Conservation (phyloP, 2,888 invertebrate species). For the Drosophila dives region DNA sequence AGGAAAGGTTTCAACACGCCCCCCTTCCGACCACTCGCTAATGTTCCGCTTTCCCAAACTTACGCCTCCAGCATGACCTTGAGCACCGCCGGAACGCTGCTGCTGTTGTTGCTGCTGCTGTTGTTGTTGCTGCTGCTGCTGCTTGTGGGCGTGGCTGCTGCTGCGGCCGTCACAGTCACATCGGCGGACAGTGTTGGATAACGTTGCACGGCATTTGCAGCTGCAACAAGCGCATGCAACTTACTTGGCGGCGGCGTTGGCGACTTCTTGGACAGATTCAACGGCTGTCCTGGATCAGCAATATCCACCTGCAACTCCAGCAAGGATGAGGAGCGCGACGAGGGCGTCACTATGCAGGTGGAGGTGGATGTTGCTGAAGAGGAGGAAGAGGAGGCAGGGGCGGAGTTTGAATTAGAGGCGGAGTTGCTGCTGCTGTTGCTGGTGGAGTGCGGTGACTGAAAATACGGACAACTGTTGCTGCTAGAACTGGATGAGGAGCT, state of each 20-base stretch:
- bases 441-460: slow-evolving; percentile 84
- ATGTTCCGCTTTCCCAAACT: slow-evolving; percentile 56
- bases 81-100: slow-evolving; percentile 83
- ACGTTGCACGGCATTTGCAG: slow-evolving; percentile 81
- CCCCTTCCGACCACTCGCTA: slow-evolving; percentile 7
- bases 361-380: slow-evolving; percentile 82
- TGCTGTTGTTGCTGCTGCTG: slow-evolving; percentile 34
- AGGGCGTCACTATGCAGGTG: slow-evolving; percentile 85
- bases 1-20: slow-evolving; percentile 48
- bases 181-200: slow-evolving; percentile 84
- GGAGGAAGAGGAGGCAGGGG: slow-evolving; percentile 48
- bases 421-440: slow-evolving; percentile 44
- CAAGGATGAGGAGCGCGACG: slow-evolving; percentile 85
- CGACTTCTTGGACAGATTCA: slow-evolving; percentile 95
- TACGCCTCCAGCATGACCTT: slow-evolving; percentile 89
- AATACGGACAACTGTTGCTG: slow-evolving; percentile 83
- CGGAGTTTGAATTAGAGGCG: slow-evolving; percentile 18
- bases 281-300: slow-evolving; percentile 92
- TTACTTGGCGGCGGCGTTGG: slow-evolving; percentile 90
- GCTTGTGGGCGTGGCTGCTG: slow-evolving; percentile 58
- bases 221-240: slow-evolving; percentile 82
- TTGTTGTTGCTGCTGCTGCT: slow-evolving; percentile 47
- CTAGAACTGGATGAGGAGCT: slow-evolving; percentile 1
- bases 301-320: slow-evolving; percentile 93
- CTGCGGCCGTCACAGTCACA: slow-evolving; percentile 83